A percentile compares a stretch with the other conserved stretches of the same genome.
These are phyloP conservation scores for Gasterosteus aculeatus DNA, from an alignment of 2,113 vertebrate genomes.

Conservation along the genomic window DNA sequence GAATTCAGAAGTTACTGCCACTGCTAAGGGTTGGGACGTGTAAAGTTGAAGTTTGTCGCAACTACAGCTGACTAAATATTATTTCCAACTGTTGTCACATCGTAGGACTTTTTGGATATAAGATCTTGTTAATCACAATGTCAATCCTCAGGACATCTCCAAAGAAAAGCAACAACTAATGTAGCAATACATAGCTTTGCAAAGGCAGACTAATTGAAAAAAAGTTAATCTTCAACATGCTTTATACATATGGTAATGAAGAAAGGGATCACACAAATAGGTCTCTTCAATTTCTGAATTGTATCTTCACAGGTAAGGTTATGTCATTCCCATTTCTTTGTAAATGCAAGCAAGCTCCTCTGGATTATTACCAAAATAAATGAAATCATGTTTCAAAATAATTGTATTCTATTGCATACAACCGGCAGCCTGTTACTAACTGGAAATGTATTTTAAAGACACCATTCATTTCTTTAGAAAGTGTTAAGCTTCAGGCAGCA, in stretches of 20 bases:
- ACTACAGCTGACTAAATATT: not conserved
- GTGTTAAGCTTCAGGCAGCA: not conserved
- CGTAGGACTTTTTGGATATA: not conserved
- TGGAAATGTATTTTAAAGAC: not conserved
- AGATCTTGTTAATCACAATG: not conserved
- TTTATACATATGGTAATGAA: too few relatives aligned
- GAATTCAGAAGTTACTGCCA: not conserved
- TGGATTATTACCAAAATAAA: not conserved
- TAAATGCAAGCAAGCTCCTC: not conserved
- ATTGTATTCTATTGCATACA: not conserved
- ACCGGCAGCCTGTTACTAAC: not conserved
- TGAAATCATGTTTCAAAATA: not conserved
- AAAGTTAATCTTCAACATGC: not conserved
- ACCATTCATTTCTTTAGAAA: not conserved
- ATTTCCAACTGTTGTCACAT: not conserved
- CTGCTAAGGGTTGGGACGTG: not conserved
- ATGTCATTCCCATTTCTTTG: not conserved
- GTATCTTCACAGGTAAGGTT: constrained; percentile 17
- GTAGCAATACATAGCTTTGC: not conserved
- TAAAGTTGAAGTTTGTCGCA: not conserved
- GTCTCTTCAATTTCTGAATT: not conserved
- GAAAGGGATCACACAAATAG: too few relatives aligned
- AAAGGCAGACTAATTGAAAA: not conserved
- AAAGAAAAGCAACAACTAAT: not conserved
- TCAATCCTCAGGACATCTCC: not conserved